Evolutionary conservation across 2,888 invertebrate genomes (phyloP), one percentile per base, ranked within the genome.

Genomic region (Auanema sp.): DNA sequence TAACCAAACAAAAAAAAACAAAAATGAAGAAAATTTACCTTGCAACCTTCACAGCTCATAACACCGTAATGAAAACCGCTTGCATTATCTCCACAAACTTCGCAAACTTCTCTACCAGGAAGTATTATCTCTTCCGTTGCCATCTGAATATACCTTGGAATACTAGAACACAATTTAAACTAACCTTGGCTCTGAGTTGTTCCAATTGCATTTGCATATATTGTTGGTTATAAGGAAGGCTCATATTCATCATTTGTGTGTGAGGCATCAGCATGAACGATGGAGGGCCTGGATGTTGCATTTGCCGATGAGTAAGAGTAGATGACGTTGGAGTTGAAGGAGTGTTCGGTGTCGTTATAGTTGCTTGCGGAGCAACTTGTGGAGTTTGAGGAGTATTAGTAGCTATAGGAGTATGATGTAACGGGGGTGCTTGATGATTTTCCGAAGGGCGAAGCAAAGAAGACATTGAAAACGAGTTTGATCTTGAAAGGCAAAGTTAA

Each of bases 21-120:
- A 41, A 14, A 40, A 6, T 18, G 11, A 6, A 25, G 18, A 14
- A 42, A 12, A 52, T 54, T 61, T 12, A 70, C 69, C 55, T 77
- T 77, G 60, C 77, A 77, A 42, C 77, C 77, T 40, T 77, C 77
- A 58, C 77, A 77, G 63, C 72, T 73, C 64, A 71, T 60, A 14
- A 72, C 77, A 21, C 76, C 76, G 54, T 77, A 77, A 54, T 77
- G 78, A 55, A 72, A 72, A 18, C 78, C 78, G 42, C 67, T 69
- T 14, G 76, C 72, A 50, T 62, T 63, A 55, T 77, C 77, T 16
- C 64, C 65, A 57, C 77, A 77, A 14, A 77, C 71, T 12, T 49
- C 62, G 54, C 77, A 74, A n/a, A 56, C 44, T 52, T 72, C 68
- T n/a, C 62, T 25, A n/a, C 25, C 49, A 2, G 62, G 62, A 12